Base-by-base conservation (phyloP, 2,888 invertebrate genomes). In the Rhingia campestris region DNA sequence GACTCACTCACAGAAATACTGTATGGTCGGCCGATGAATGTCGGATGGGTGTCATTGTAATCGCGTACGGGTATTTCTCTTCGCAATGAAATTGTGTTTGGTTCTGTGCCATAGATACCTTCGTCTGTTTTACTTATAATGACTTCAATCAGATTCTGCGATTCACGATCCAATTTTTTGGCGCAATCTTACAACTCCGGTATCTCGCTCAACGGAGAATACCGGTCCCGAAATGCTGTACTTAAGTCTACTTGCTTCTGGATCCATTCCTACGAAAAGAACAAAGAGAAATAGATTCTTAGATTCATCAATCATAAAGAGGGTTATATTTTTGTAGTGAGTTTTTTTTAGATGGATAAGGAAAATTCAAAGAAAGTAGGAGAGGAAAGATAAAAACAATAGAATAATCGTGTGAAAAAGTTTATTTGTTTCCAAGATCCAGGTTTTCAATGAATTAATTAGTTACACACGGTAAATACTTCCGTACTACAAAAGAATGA, bases 61-160 rank as follows among this genome's bases (percentile, higher is more conserved):
- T 97, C 97, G 12, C 94, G 92, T 4, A 97, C 94, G 0, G 95
- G 94, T 47, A 97, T 95, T 87, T 96, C 95, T 30, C 96, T 92
- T 5, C 96, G 93, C 37, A 96, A 91, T 0, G 96, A 96, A 7
- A 96, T 94, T 0, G 96, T 96, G 87, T 96, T 96, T 0, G 96
- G 95, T 87, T 96, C 96, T 0, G 94, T 93, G 61, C 94, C 94
- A 0, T 93, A 94, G 86, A 95, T 91, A 1, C 94, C 94, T 89
- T 95, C 95, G 89, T 96, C 96, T 87, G 96, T 96, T 81, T 96
- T 94, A 89, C 96, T 96, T 86, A 96, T 95, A 88, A 96, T 95
- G 54, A 96, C 95, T 92, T 96, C 96, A 64, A 96, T 91, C 3
- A 94, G 91, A 72, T 94, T 93, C 88, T 95, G 94, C 33, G 92